Base-by-base conservation (phyloP, 2,888 invertebrate genomes). In the Embidobia sp. region DNA sequence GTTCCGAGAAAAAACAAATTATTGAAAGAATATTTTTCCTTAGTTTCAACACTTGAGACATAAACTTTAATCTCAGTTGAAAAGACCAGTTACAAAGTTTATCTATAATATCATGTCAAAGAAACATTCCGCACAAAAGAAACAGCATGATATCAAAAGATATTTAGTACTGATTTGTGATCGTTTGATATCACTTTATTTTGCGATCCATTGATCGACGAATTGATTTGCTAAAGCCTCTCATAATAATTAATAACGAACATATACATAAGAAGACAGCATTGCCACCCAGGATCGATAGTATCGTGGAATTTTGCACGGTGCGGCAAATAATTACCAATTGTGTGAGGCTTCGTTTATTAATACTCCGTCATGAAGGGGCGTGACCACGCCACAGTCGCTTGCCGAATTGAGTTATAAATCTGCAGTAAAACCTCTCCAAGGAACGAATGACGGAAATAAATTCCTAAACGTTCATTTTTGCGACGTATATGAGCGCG, bases 321-420 rank as follows among this genome's bases (percentile, higher is more conserved):
- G 10, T 11, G 19, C 42, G 19, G 15, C 49, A 40, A 63, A 51
- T 63, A 63, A 63, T 63, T 63, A 51, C 49, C 49, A 64, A 64
- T 64, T 64, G 51, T 64, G 15, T n/a, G 13, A 29, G 16, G 8
- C 29, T 63, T 51, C 44, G 27, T 64, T 64, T 40, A 64, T 49
- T 64, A 64, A 64, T 42, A 31, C 64, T 31, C 26, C 11, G 26
- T 19, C 35, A 27, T 4, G 18, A 18, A 42, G 51, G 37, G 61
- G 63, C 63, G 63, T 64, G 48, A 8, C 59, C 6, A 8, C 2
- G 61, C 13, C 16, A 61, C 19, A 6, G 11, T 49, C 37, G 19
- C 42, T 51, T 51, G 51, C 42, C 42, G 51, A 51, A 64, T 64
- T 64, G 64, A 64, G 64, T 64, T 51, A 64, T 64, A 64, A 64